These are phyloP conservation scores for Silvanus unidentatus DNA, from an alignment of 2,888 invertebrate genomes.

Conservation along the genomic window DNA sequence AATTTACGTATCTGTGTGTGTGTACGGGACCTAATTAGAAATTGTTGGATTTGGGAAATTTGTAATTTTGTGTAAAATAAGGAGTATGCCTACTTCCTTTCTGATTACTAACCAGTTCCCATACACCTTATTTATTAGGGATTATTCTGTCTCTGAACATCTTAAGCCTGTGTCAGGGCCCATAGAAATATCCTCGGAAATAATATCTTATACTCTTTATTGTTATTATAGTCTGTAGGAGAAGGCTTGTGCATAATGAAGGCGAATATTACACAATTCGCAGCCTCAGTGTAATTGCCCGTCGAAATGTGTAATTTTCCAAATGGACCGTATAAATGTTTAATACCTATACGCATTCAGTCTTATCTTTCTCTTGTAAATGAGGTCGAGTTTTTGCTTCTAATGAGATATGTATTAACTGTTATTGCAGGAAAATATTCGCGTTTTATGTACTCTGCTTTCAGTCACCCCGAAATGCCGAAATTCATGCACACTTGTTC, in stretches of 20 bases:
- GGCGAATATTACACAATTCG: slow-evolving; percentile 12
- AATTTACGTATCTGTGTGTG: too few relatives aligned
- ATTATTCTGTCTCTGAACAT: background rate
- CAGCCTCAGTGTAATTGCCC: slow-evolving; percentile 27
- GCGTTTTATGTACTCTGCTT: too few relatives aligned
- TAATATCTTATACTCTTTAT: slow-evolving; percentile 3
- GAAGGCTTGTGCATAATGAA: slow-evolving; percentile 2
- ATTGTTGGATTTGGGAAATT: too few relatives aligned
- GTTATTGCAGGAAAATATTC: too few relatives aligned
- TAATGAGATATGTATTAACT: slow-evolving; percentile 8
- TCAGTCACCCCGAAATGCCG: too few relatives aligned
- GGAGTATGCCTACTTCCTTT: too few relatives aligned
- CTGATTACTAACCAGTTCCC: slow-evolving; percentile 3
- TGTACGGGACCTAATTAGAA: too few relatives aligned
- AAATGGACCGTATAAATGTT: slow-evolving; percentile 31
- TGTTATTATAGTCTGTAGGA: slow-evolving; percentile 3
- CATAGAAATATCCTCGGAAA: too few relatives aligned
- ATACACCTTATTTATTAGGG: slow-evolving; percentile 4
- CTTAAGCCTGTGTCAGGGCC: slow-evolving; percentile 2
- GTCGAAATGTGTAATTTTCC: slow-evolving; percentile 29
- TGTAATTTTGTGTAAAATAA: too few relatives aligned
- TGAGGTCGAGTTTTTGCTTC: slow-evolving; percentile 22
- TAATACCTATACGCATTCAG: slow-evolving; percentile 26
- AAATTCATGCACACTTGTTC: too few relatives aligned
- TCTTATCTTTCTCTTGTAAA: slow-evolving; percentile 24